Conservation (phyloP, 92 coral and sea anemone genomes). For the Palythoa heliodiscus region DNA sequence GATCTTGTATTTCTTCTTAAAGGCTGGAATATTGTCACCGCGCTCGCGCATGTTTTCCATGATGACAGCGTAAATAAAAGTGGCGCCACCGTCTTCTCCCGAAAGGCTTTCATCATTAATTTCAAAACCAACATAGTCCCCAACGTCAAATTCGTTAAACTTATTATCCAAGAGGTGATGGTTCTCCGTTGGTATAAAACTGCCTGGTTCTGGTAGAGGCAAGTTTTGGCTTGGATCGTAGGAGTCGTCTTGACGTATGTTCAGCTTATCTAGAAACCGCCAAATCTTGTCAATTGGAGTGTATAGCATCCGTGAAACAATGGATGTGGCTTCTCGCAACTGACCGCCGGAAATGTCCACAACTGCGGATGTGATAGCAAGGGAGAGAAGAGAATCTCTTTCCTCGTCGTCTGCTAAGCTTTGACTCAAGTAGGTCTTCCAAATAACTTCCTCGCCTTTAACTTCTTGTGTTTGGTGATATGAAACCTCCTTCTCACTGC, state of each 20-base stretch:
- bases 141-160: conserved; percentile 54
- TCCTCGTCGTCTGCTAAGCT: not conserved
- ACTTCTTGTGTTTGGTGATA: conserved; percentile 25
- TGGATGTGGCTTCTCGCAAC: conserved; percentile 29
- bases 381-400: not conserved
- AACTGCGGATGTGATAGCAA: conserved; percentile 27
- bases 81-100: conserved; percentile 50
- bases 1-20: conserved; percentile 50
- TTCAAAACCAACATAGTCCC: conserved; percentile 69
- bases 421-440: not conserved
- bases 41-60: conserved; percentile 38
- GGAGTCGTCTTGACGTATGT: conserved; percentile 57
- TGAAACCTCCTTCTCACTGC: conserved; percentile 55
- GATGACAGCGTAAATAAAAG: conserved; percentile 60
- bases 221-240: not conserved
- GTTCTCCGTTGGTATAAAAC: not conserved
- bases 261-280: conserved; percentile 47
- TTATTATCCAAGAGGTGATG: conserved; percentile 60
- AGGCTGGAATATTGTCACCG: not conserved
- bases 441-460: conserved; percentile 19
- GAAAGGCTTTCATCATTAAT: conserved; percentile 49
- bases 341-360: conserved; percentile 37
- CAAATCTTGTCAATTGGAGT: conserved; percentile 40
- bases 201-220: too few relatives aligned
- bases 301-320: conserved; percentile 43